Conservation (phyloP, 2,113 vertebrate genomes). For the Mionectes macconnelli region DNA sequence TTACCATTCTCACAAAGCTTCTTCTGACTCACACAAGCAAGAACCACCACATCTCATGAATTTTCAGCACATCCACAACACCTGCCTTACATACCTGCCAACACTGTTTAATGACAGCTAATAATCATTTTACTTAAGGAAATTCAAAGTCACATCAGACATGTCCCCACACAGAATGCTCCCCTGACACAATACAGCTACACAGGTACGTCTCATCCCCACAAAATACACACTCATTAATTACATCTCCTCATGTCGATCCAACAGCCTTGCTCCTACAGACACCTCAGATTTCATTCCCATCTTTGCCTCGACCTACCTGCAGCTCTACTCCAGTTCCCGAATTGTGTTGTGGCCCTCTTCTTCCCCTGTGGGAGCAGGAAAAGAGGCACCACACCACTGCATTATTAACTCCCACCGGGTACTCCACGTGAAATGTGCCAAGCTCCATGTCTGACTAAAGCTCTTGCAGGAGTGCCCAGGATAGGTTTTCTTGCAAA, state of each 20-base stretch:
- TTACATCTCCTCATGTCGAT: not conserved
- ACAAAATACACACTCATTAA: not conserved
- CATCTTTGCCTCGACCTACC: not conserved
- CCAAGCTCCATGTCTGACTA: not conserved
- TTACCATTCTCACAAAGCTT: not conserved
- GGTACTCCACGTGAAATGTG: accelerated
- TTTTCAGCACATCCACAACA: constrained; percentile 3
- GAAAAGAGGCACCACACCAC: not conserved
- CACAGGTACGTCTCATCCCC: not conserved
- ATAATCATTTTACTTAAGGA: not conserved
- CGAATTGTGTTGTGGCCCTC: accelerated
- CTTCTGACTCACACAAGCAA: not conserved
- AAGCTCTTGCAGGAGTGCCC: not conserved
- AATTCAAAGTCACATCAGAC: not conserved
- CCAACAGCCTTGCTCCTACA: not conserved
- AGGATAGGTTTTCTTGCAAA: not conserved
- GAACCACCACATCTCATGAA: not conserved
- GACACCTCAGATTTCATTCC: not conserved
- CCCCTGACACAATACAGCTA: not conserved
- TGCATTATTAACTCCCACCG: not conserved
- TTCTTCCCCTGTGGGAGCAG: not conserved
- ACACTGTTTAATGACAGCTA: constrained; percentile 13
- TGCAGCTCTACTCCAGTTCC: not conserved
- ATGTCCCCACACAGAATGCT: not conserved
- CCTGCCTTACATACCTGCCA: not conserved